Evolutionary conservation across 1,140 invertebrate species (phyloP), one percentile per base, ranked within the genome.

Genomic region (Sminthurides bifidus): DNA sequence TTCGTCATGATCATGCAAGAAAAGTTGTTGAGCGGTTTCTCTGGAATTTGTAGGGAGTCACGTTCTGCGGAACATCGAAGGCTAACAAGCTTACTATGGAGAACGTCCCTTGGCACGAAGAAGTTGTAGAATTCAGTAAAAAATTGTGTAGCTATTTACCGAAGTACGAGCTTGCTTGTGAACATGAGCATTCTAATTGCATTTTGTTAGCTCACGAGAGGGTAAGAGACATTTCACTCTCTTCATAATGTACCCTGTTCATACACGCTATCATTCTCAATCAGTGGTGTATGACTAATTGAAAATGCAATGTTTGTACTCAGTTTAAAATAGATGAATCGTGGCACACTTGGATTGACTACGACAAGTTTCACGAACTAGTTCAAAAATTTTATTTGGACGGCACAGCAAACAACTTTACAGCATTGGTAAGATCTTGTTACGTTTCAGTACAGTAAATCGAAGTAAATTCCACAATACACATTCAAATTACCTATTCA

Each of bases 101-200:
- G 56, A 81, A 81, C 70, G 76, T 81, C 1, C 79, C 79, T 3
- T 81, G 79, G 78, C 79, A 81, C 66, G 72, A 77, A 62, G 79
- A 81, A 67, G 79, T 81, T 0, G 68, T 79, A 3, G 64, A 65
- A 1, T 81, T 81, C 70, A 74, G 73, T 5, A 51, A 73, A 41
- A 67, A 75, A 52, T 63, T 81, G 24, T 70, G 67, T 6, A 68
- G 71, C 14, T 59, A 65, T 19, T 57, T 81, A 10, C 70, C 71
- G 12, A 69, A 73, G 54, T 81, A 81, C 65, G 76, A 75, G 49
- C 71, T 81, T 24, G 77, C 79, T 4, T 77, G 74, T 48, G 79
- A 81, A 66, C 79, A 81, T 68, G 77, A 79, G 64, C 79, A 81
- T 67, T 81, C 79, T 10, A 81, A 81, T 64, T 81, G 79, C 68